These are phyloP conservation scores for Chionodraco myersi DNA, from an alignment of 2,113 vertebrate species.

Conservation along the genomic window DNA sequence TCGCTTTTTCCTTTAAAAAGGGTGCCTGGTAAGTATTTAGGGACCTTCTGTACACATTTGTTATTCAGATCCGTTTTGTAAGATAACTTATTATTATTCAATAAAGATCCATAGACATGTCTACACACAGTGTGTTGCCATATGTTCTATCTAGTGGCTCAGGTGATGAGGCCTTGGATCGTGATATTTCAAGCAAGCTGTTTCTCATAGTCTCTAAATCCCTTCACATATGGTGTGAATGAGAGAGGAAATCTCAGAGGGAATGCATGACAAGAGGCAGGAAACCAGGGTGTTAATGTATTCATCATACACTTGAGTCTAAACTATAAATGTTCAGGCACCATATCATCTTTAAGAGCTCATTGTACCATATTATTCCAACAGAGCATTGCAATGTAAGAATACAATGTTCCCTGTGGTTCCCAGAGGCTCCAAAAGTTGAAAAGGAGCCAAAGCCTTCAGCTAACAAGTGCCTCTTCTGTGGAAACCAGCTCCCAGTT, in stretches of 20 bases:
- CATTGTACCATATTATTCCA: too few species aligned
- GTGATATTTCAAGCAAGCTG: constrained; percentile 33
- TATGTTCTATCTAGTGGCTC: constrained; percentile 28
- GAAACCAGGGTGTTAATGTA: not conserved
- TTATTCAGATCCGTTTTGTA: not conserved
- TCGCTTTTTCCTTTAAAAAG: not conserved
- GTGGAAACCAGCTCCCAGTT: too few species aligned
- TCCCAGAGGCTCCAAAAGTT: too few species aligned
- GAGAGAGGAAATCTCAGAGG: constrained; percentile 26
- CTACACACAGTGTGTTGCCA: not conserved
- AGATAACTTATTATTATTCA: not conserved
- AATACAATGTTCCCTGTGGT: too few species aligned
- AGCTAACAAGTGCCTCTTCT: too few species aligned
- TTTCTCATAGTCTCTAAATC: constrained; percentile 35
- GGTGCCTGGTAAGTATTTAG: not conserved
- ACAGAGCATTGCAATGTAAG: too few species aligned
- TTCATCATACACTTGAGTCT: not conserved
- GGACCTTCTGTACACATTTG: not conserved
- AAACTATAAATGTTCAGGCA: too few species aligned
- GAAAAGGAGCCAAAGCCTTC: too few species aligned
- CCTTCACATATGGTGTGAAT: constrained; percentile 63
- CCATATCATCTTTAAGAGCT: too few species aligned
- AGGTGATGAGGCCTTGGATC: constrained; percentile 16
- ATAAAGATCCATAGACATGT: not conserved
- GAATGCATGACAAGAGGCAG: not conserved